These are phyloP conservation scores for Philantomba maxwellii DNA, from an alignment of 2,113 vertebrate species.

Conservation along the genomic window DNA sequence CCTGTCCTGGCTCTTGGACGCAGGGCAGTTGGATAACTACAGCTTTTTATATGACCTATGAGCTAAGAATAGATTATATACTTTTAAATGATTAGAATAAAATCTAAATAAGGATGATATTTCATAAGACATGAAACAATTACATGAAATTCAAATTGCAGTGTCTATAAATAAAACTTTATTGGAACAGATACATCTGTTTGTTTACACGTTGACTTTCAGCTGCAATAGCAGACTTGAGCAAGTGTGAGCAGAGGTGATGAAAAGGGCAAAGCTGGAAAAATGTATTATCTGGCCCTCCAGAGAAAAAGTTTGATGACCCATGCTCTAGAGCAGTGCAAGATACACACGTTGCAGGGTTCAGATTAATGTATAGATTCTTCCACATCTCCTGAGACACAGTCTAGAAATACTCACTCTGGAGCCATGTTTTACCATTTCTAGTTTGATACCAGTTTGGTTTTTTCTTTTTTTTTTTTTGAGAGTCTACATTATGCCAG, in stretches of 20 bases:
- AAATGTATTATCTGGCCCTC: background rate
- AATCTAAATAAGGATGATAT: background rate
- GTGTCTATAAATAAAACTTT: background rate
- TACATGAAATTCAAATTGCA: background rate
- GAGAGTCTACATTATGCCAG: background rate
- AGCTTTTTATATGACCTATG: background rate
- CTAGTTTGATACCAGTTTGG: background rate
- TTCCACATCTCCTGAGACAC: background rate
- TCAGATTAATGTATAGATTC: background rate
- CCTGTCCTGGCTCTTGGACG: background rate
- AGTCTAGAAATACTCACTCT: background rate
- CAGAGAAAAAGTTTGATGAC: background rate
- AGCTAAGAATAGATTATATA: background rate
- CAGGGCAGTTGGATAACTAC: background rate
- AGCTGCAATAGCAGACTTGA: background rate
- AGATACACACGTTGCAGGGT: background rate
- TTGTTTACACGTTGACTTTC: background rate
- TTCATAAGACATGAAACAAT: background rate
- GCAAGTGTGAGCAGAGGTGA: background rate
- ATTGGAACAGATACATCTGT: background rate
- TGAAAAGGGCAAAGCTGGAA: background rate
- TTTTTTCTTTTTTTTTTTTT: background rate
- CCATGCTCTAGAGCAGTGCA: background rate
- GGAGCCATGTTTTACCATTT: background rate
- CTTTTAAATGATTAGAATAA: background rate